These are phyloP conservation scores for Clamator glandarius DNA, from an alignment of 2,797 vertebrate species.

Conservation along the genomic window DNA sequence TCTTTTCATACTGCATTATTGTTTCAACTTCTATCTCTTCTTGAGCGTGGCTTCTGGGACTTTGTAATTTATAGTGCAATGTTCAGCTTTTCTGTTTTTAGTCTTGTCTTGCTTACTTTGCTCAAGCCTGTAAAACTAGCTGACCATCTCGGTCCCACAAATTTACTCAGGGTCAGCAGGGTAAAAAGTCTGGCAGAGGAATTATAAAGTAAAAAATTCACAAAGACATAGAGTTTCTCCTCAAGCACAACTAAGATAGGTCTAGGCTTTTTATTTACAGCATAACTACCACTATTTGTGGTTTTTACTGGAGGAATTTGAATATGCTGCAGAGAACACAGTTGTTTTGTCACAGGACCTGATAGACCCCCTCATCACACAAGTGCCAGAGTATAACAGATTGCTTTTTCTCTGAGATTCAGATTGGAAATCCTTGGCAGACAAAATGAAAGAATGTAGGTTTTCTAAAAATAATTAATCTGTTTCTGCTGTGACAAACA, in stretches of 20 bases:
- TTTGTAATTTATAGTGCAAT: slow-evolving; percentile 24
- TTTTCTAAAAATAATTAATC: slow-evolving; percentile 31
- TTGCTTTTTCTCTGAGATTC: slow-evolving; percentile 27
- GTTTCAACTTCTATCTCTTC: background rate
- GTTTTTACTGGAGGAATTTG: background rate
- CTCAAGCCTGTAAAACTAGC: slow-evolving; percentile 11
- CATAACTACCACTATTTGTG: background rate
- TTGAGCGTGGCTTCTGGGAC: slow-evolving; percentile 23
- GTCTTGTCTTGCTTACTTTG: background rate
- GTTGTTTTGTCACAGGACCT: background rate
- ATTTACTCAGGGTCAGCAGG: slow-evolving; percentile 19
- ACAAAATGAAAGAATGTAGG: slow-evolving; percentile 5
- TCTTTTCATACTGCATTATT: slow-evolving; percentile 8
- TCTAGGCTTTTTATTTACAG: background rate
- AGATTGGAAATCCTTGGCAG: slow-evolving; percentile 8
- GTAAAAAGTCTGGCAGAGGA: slow-evolving; percentile 14
- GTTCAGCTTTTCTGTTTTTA: background rate
- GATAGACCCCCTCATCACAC: background rate
- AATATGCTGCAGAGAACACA: background rate
- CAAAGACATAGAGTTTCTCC: background rate
- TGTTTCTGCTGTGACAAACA: background rate
- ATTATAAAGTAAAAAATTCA: background rate
- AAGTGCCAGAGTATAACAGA: background rate
- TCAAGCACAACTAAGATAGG: background rate
- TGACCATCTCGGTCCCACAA: slow-evolving; percentile 14